Base-by-base conservation (phyloP, 2,888 invertebrate genomes). In the Orgyia antiqua region DNA sequence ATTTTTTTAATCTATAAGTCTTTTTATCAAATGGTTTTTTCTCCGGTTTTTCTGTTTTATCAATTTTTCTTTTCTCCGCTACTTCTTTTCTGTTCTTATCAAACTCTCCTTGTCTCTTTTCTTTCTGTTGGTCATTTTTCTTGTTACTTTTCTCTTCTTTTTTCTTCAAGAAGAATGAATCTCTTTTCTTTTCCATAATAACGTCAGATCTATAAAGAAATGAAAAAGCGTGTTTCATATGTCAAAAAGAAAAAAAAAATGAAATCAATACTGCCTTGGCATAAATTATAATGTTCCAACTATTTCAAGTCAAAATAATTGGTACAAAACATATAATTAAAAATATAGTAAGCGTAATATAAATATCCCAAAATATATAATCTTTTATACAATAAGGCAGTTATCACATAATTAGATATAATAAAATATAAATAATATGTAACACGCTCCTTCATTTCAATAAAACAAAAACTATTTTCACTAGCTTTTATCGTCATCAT, bases 21-120 rank as follows among this genome's bases (percentile, higher is more conserved):
- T 90, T 91, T 55, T 92, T 92, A 50, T 92, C 89, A 60, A 92
- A 92, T 0, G 88, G 87, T 59, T 89, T 90, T 50, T 89, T 90
- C 1, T 66, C 45, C 30, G 31, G 3, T 35, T 36, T 21, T 31
- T 43, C 18, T n/a, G n/a, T n/a, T n/a, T n/a, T n/a, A n/a, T n/a
- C n/a, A n/a, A n/a, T n/a, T n/a, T n/a, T n/a, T n/a, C n/a, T n/a
- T n/a, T n/a, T n/a, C n/a, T n/a, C n/a, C 35, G 33, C 33, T 36
- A 41, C 19, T 4, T 33, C 53, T 24, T 57, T 44, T 3, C 74
- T 60, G 20, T 67, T 74, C 21, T 67, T 61, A 39, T 78, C 65
- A 39, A 71, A 72, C 10, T 63, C 50, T n/a, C 68, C 57, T 24
- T 71, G 66, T n/a, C 65, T 63, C 35, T 66, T 67, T 15, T 41